phyloP scores from a whole-genome alignment of 2,797 vertebrate species.

The Sebastes alutus region DNA sequence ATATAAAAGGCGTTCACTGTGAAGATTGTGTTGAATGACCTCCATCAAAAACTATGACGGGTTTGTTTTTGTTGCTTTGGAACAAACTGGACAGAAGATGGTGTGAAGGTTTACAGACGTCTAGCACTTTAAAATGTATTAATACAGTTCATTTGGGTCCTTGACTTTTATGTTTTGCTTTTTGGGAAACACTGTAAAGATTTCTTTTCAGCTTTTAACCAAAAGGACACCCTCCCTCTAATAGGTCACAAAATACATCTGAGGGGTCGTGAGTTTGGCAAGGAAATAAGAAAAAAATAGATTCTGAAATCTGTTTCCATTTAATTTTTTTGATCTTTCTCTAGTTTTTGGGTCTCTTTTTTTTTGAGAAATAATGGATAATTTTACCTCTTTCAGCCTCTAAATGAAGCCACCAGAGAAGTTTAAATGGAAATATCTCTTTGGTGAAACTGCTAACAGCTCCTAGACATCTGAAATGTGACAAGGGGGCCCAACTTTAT shows the following conservation, averaged over 20 bases:
- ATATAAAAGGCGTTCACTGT: slow-evolving; percentile 64
- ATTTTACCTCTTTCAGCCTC: neutral
- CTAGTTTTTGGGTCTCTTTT: neutral
- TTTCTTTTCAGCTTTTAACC: slow-evolving; percentile 8
- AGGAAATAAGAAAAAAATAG: neutral
- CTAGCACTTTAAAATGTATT: slow-evolving; percentile 11
- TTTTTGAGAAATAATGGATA: neutral
- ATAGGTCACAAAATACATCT: neutral
- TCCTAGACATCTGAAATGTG: neutral
- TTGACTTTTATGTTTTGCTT: slow-evolving; percentile 37
- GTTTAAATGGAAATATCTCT: neutral
- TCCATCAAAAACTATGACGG: slow-evolving; percentile 12
- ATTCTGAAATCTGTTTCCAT: neutral
- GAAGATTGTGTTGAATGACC: slow-evolving; percentile 29
- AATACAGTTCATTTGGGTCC: slow-evolving; percentile 10
- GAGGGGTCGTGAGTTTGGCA: neutral
- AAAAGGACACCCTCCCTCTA: neutral
- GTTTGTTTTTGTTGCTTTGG: neutral
- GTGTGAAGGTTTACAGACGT: neutral
- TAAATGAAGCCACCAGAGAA: neutral
- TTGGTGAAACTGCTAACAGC: neutral
- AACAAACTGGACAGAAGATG: slow-evolving; percentile 2
- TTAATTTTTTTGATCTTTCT: neutral
- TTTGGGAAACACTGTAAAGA: neutral
- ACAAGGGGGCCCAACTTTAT: neutral